phyloP scores from a whole-genome alignment of 2,797 vertebrate species.

The Eleutherodactylus coqui region DNA sequence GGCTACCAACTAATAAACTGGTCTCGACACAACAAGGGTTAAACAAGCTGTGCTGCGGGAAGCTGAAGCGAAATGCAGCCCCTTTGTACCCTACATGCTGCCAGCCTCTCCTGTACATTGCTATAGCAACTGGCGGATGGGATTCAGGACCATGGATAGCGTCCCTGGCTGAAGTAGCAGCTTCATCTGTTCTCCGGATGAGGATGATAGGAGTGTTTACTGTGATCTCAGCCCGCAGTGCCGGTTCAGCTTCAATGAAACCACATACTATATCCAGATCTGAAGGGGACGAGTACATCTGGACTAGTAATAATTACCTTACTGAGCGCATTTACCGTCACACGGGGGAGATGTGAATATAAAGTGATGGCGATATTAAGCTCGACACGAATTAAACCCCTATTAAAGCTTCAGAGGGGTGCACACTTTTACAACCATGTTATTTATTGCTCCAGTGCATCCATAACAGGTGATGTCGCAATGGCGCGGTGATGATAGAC shows the following conservation, averaged over 20 bases:
- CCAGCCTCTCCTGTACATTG: slow-evolving; percentile 25
- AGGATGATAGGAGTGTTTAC: background rate
- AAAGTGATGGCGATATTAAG: no score
- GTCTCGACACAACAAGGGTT: background rate
- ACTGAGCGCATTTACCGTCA: no score
- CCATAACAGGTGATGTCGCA: no score
- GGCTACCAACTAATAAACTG: background rate
- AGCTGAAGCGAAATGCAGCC: slow-evolving; percentile 19
- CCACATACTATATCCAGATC: background rate
- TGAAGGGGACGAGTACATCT: background rate
- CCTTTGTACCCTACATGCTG: slow-evolving; percentile 7
- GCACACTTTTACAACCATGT: no score
- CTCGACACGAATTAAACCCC: no score
- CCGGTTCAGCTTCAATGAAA: background rate
- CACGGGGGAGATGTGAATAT: no score
- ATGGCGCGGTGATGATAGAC: no score
- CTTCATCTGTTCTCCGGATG: background rate
- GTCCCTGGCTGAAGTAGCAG: background rate
- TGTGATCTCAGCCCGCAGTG: background rate
- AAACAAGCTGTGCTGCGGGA: background rate
- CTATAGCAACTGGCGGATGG: slow-evolving; percentile 53
- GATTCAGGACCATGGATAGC: slow-evolving; percentile 47
- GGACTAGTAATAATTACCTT: no score
- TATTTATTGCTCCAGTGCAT: no score
- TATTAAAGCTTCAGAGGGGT: no score